Base-by-base conservation (phyloP, 2,888 invertebrate species). In the Chymomyza caudatula region DNA sequence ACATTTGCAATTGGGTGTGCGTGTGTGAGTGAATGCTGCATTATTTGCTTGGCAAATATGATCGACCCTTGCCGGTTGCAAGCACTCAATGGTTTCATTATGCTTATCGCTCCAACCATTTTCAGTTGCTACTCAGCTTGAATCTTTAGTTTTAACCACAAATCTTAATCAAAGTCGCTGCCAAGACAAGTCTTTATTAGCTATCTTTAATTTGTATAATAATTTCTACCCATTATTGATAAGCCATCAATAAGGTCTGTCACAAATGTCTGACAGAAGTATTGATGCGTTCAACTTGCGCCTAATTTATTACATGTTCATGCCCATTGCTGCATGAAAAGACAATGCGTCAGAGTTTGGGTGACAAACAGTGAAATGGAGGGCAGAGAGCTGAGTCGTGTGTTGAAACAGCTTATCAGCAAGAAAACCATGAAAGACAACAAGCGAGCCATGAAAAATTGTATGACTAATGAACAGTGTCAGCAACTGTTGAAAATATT, bases 261-360 rank as follows among this genome's bases (percentile, higher is more conserved):
- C 77, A 67, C 55, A 79, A 71, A 60, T 72, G 70, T 77, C 76
- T 83, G 85, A 82, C 85, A 85, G 75, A 75, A 71, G 73, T 82
- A 72, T 81, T 73, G 73, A 73, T 66, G 76, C 72, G 70, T 19
- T 65, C 54, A 65, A 69, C 65, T 74, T 70, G 58, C 44, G 67
- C 77, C 75, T 82, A 82, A 85, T 85, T 80, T 80, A 80, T 85
- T 85, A 75, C 80, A 77, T 85, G 85, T 73, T 77, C 79, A 82
- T 71, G 57, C 62, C 65, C 65, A 66, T 60, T 37, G 29, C 29
- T 65, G 61, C 77, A 67, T 64, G 67, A 70, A 54, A 76, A 67
- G 55, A 73, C 52, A 63, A 49, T 58, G 63, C 60, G 63, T 52
- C 63, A 59, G 63, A 61, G 49, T 42, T 37, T 37, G 4, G 11